These are phyloP conservation scores for Drosophila birchii DNA, from an alignment of 2,888 invertebrate genomes.

Conservation along the genomic window DNA sequence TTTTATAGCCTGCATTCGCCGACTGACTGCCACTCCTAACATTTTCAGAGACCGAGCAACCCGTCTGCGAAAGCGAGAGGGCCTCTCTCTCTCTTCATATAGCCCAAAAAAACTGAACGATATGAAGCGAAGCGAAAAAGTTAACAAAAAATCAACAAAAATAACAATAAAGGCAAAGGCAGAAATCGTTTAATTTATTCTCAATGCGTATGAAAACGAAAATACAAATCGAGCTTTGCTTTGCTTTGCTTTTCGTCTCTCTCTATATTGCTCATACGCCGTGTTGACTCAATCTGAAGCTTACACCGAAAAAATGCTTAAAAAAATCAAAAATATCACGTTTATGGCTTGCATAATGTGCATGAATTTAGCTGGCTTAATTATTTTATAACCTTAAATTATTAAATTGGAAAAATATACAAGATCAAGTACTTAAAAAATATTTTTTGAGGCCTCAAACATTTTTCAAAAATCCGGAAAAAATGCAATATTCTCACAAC, in stretches of 20 bases:
- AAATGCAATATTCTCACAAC: no score
- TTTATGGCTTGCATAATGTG: not conserved
- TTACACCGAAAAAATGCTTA: conserved; percentile 12
- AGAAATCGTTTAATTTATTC: conserved; percentile 72
- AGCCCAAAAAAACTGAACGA: not conserved
- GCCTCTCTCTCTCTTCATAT: conserved; percentile 6
- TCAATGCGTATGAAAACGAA: conserved; percentile 67
- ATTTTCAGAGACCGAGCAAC: conserved; percentile 45
- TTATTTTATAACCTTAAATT: not conserved
- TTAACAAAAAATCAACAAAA: conserved; percentile 35
- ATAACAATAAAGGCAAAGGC: conserved; percentile 22
- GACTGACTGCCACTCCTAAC: conserved; percentile 51
- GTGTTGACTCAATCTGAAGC: conserved; percentile 43
- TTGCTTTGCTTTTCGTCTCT: conserved; percentile 22
- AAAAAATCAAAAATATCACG: conserved; percentile 3
- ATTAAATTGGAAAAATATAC: not conserved
- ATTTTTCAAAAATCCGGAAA: no score
- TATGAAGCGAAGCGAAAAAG: conserved; percentile 41
- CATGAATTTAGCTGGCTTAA: not conserved
- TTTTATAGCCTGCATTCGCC: conserved; percentile 63
- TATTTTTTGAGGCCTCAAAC: not conserved
- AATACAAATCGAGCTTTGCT: conserved; percentile 37
- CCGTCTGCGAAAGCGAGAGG: conserved; percentile 44
- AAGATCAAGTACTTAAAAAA: no score
- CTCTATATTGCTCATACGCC: conserved; percentile 56